Evolutionary conservation across 2,113 vertebrate species (phyloP).

Genomic region (Hipposideros armiger): DNA sequence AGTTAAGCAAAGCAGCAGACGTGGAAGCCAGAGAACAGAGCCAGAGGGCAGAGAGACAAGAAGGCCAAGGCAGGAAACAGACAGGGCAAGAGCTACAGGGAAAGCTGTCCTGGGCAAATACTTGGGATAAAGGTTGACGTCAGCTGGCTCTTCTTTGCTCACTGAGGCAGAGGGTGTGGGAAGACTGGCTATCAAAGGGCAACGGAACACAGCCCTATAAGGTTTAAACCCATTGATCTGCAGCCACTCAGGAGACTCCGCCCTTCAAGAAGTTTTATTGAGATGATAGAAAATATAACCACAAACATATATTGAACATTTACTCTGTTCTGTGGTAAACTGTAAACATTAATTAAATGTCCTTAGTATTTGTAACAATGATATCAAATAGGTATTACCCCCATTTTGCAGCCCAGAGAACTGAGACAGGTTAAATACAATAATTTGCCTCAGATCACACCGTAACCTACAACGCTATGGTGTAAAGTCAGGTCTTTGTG

Average conservation of each 20-base stretch:
- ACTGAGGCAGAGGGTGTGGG: neutral
- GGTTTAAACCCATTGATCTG: neutral
- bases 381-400: neutral
- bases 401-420: neutral
- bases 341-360: neutral
- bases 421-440: neutral
- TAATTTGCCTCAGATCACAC: neutral
- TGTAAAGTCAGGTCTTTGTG: neutral
- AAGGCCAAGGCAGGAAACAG: neutral
- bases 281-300: neutral
- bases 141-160: neutral
- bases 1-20: neutral
- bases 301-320: neutral
- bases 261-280: neutral
- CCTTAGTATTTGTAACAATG: slow-evolving; percentile 38
- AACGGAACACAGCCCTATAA: neutral
- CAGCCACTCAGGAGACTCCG: neutral
- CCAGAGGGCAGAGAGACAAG: neutral
- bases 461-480: neutral
- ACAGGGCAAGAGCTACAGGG: neutral
- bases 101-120: neutral
- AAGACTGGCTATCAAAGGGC: neutral
- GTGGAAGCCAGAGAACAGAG: neutral
- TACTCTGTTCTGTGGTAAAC: neutral
- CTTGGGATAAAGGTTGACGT: neutral